Conservation (phyloP, 2,797 vertebrate species). For the Alcedo quadribrachys region DNA sequence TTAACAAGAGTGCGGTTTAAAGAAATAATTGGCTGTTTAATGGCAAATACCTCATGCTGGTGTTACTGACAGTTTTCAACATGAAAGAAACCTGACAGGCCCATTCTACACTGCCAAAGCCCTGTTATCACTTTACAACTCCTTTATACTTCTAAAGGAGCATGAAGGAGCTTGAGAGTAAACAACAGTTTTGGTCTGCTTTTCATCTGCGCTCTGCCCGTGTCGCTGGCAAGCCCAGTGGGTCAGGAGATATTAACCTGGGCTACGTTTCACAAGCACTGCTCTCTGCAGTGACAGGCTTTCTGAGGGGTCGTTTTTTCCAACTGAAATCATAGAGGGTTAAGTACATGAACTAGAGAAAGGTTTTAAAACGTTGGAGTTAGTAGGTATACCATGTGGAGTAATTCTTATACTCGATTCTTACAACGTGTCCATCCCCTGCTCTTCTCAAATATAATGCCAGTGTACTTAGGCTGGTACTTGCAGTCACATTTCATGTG, state of each 20-base stretch:
- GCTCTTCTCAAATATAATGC: background rate
- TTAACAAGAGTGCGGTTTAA: background rate
- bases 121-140: slow-evolving; percentile 30
- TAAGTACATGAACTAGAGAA: background rate
- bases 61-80: slow-evolving; percentile 41
- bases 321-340: background rate
- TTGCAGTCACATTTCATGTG: rapidly evolving
- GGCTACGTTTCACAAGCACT: background rate
- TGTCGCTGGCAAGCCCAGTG: background rate
- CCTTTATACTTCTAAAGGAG: background rate
- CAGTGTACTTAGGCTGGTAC: background rate
- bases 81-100: background rate
- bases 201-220: slow-evolving; percentile 8
- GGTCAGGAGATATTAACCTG: background rate
- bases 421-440: background rate
- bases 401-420: background rate
- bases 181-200: slow-evolving; percentile 7
- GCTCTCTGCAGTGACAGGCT: background rate
- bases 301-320: background rate
- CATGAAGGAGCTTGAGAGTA: background rate
- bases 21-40: background rate
- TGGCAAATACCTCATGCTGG: background rate
- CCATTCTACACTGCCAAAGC: slow-evolving; percentile 8
- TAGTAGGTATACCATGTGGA: background rate
- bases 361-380: background rate